Conservation (phyloP, 2,797 vertebrate species). For the Capromys pilorides region DNA sequence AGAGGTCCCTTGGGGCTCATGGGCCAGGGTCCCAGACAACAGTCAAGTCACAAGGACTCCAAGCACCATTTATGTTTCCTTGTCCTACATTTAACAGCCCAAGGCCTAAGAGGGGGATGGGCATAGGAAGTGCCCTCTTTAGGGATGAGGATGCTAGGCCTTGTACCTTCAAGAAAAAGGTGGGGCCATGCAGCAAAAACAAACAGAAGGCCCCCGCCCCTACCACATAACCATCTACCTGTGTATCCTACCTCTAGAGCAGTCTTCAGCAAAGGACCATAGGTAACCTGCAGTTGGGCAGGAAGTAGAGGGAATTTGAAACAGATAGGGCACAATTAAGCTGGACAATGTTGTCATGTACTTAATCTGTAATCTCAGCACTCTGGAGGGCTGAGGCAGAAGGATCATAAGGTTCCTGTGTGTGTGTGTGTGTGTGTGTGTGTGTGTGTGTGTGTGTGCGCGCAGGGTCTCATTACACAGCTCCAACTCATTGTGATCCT, state of each 20-base stretch:
- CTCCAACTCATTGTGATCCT: no score
- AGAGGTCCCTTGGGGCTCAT: not conserved
- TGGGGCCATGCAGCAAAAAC: not conserved
- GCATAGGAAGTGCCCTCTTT: not conserved
- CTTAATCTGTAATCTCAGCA: not conserved
- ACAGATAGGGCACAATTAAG: not conserved
- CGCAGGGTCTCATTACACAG: no score
- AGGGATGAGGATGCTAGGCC: not conserved
- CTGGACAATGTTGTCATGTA: not conserved
- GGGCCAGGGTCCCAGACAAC: not conserved
- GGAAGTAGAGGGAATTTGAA: not conserved
- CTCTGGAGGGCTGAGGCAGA: not conserved
- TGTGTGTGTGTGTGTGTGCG: no score
- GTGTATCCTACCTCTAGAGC: not conserved
- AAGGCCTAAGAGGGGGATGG: not conserved
- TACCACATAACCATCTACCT: no score
- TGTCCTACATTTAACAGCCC: not conserved
- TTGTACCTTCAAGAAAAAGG: not conserved
- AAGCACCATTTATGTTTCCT: not conserved
- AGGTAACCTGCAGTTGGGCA: not conserved
- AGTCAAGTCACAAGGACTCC: not conserved
- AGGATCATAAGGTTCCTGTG: not conserved
- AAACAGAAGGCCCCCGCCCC: not conserved
- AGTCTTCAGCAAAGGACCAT: not conserved
- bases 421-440: no score